Evolutionary conservation across 2,888 invertebrate species (phyloP), one percentile per base, ranked within the genome.

Genomic region (Cataglyphis rosenhaueri): DNA sequence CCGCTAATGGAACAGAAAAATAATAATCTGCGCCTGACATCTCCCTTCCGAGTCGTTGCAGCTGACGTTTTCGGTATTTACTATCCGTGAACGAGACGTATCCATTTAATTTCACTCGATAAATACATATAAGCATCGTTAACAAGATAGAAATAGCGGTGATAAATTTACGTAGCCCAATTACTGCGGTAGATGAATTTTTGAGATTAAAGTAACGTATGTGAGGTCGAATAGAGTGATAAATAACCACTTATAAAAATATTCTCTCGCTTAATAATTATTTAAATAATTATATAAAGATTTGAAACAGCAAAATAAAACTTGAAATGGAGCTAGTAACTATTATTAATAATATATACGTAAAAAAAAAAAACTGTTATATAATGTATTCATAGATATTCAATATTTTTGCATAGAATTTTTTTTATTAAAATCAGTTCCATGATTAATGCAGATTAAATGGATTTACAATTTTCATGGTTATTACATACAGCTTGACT

Each of bases 1-100:
- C 71, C 35, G 59, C 25, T 79, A 71, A 79, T 59, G 59, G 71
- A 78, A 70, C 57, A 48, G 59, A 25, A 48, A 52, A 68, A 71
- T 70, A 68, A 78, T 78, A 78, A 59, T 78, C 59, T 59, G n/a
- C 55, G 41, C 15, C 15, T 29, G 29, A 41, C n/a, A 57, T n/a
- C 41, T 21, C 32, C 32, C 70, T 59, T 57, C 21, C 21, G 15
- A 12, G 10, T n/a, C n/a, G n/a, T 6, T 68, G 41, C 57, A 21
- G 41, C 41, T 78, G 44, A 70, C 57, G 32, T 66, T 66, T 55
- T 76, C 25, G 12, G 55, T 62, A 9, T 18, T 9, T 44, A 52
- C 10, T 57, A 8, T 12, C n/a, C 29, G 15, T 25, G 25, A 41
- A 59, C 70, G 59, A 59, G 59, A 78, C 21, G 57, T 62, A 35